Percentiles rank a stretch among this genome's conserved stretches.
Conservation (phyloP, 2,113 vertebrate species). For the Phylloscopus trochilus region DNA sequence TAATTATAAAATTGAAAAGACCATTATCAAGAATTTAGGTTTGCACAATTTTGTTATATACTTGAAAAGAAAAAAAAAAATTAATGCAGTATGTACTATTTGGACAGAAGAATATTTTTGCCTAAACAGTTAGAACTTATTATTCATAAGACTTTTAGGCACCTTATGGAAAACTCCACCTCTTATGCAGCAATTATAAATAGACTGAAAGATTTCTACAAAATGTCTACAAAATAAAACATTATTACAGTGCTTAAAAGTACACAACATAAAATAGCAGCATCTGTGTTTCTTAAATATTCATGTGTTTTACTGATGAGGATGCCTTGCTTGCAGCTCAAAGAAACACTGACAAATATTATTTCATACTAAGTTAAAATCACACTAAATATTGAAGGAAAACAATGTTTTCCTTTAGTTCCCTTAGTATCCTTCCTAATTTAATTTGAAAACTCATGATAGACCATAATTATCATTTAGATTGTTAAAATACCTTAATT, state of each 20-base stretch:
- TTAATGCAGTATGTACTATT: neutral
- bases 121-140: neutral
- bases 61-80: neutral
- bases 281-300: neutral
- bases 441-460: neutral
- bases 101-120: neutral
- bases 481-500: neutral
- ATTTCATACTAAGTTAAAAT: neutral
- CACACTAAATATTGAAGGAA: neutral
- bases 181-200: neutral
- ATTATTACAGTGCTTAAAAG: neutral
- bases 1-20: neutral
- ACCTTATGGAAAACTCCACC: neutral
- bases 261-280: neutral
- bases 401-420: neutral
- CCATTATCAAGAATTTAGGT: neutral
- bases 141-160: neutral
- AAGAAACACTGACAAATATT: neutral
- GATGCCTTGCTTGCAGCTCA: neutral
- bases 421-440: neutral
- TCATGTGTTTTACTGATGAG: neutral
- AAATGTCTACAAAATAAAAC: neutral
- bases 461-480: neutral
- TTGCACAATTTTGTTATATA: neutral
- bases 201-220: neutral